Percentiles rank a stretch among this genome's conserved stretches.
Conservation (phyloP, 2,797 vertebrate species). For the Danio aesculapii region DNA sequence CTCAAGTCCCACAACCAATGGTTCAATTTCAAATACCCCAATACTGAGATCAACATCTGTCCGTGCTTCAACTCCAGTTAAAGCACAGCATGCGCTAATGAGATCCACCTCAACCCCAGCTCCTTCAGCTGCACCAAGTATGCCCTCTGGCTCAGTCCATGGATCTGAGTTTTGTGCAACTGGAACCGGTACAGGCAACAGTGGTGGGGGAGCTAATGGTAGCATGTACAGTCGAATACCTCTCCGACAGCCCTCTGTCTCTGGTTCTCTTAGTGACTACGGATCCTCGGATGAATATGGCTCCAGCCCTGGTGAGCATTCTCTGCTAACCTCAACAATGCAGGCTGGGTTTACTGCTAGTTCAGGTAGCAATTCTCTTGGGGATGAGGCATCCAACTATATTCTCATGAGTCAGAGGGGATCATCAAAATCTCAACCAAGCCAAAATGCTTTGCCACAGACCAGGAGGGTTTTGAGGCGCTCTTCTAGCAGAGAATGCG, state of each 20-base stretch:
- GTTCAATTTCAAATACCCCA: slow-evolving; percentile 77
- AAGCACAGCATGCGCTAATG: slow-evolving; percentile 77
- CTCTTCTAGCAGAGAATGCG: slow-evolving; percentile 77
- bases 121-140: slow-evolving; percentile 73
- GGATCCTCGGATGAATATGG: slow-evolving; percentile 87
- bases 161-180: slow-evolving; percentile 77
- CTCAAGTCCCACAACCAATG: slow-evolving; percentile 77
- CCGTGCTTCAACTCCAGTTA: slow-evolving; percentile 71
- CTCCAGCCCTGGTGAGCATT: slow-evolving; percentile 83
- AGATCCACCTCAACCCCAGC: slow-evolving; percentile 79
- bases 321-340: slow-evolving; percentile 64
- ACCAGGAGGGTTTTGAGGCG: slow-evolving; percentile 77
- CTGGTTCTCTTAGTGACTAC: slow-evolving; percentile 82
- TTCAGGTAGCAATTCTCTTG: slow-evolving; percentile 69
- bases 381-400: slow-evolving; percentile 79
- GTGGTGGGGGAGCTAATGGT: slow-evolving; percentile 61
- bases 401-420: slow-evolving; percentile 80
- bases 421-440: slow-evolving; percentile 57
- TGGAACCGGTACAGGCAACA: slow-evolving; percentile 50
- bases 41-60: slow-evolving; percentile 80
- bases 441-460: slow-evolving; percentile 60
- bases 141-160: slow-evolving; percentile 75
- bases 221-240: slow-evolving; percentile 72
- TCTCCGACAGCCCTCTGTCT: slow-evolving; percentile 73
- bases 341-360: slow-evolving; percentile 73